Base-by-base conservation (phyloP, 2,113 vertebrate species). In the Ochotona curzoniae region DNA sequence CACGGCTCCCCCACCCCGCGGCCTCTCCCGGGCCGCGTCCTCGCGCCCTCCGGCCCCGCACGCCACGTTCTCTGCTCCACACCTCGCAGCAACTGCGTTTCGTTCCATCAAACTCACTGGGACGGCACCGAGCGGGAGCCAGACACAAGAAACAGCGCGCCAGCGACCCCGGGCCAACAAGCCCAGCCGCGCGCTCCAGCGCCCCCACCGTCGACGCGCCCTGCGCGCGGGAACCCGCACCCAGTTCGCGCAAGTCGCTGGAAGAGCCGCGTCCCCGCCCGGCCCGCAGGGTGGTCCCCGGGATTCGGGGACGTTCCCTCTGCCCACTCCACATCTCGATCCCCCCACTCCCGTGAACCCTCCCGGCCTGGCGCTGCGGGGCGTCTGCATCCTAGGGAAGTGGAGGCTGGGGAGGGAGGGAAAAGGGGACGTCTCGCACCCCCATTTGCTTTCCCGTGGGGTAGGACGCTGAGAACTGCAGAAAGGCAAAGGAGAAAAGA, bases 71-170 rank as follows among this genome's bases (percentile, higher is more conserved):
- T 23, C 49, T 1, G 64, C 35, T 17, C 87, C 2, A 30, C 90
- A 67, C 60, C 73, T 78, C 69, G 21, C 47, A 7, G 83, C 60
- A 6, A 80, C 35, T 49, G 86, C 71, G 5, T 86, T 91, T 6
- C 38, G 38, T 44, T 94, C 92, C 71, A 44, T 70, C 95, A 54
- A 49, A 95, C 84, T 49, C 91, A n/a, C 90, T 49, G 93, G 76
- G 64, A 57, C n/a, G 54, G 94, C 91, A 57, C 69, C 18, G 86
- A 83, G 91, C 91, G 15, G 84, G 87, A 75, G 83, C 75, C 81
- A 1, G 80, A 75, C 57, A 57, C 54, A 12, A 11, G 95, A 69
- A 54, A 47, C 93, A 0, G 35, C 4, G 92, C 44, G 47, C 89
- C 26, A 25, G 28, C 28, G 35, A 78, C 94, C n/a, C 75, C 7